These are phyloP conservation scores for Spizella passerina DNA, from an alignment of 2,797 vertebrate genomes.

Conservation along the genomic window DNA sequence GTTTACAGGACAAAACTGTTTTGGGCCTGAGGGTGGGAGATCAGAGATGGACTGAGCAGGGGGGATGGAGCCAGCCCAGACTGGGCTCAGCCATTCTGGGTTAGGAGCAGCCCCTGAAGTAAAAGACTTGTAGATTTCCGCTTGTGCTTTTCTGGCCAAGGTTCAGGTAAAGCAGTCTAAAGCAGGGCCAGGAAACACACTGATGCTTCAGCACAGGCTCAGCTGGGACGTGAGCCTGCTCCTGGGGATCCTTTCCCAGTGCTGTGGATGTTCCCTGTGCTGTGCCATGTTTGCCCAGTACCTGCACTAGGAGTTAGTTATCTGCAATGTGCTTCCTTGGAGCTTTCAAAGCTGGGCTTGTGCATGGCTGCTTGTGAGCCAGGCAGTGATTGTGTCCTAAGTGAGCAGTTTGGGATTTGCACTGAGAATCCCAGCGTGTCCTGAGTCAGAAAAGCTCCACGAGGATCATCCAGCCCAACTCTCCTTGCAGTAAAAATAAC, in stretches of 20 bases:
- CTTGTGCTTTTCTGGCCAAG: neutral
- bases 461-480: neutral
- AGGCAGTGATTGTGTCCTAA: neutral
- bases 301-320: neutral
- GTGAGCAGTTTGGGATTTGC: neutral
- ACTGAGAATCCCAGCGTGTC: neutral
- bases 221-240: neutral
- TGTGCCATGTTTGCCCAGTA: neutral
- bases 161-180: neutral
- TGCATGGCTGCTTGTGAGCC: neutral
- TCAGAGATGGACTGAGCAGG: fast-evolving
- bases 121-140: neutral
- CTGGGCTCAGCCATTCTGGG: neutral
- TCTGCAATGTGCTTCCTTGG: neutral
- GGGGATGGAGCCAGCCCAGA: neutral
- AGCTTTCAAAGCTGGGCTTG: neutral
- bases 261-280: fast-evolving
- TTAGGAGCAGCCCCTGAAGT: neutral
- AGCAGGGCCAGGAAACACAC: neutral
- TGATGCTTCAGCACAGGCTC: neutral
- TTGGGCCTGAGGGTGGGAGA: neutral
- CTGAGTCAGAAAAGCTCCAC: neutral
- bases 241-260: neutral
- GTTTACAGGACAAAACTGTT: neutral
- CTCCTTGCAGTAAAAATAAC: neutral